These are phyloP conservation scores for Bilobella aurantiaca DNA, from an alignment of 1,140 invertebrate species.

Conservation along the genomic window DNA sequence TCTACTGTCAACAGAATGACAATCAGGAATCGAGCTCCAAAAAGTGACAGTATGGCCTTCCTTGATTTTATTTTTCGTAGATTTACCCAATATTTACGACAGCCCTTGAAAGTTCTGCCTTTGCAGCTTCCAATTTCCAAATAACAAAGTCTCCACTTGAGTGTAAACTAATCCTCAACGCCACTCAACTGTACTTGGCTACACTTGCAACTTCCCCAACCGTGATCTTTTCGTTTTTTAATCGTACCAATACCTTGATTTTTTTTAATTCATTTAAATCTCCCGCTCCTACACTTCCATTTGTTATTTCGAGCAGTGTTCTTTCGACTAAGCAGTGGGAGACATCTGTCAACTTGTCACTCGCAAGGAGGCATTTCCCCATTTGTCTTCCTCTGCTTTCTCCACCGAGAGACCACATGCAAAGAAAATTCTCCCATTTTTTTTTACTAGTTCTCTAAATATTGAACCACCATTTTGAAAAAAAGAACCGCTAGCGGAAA, in stretches of 20 bases:
- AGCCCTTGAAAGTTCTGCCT: neutral
- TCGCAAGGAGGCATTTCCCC: neutral
- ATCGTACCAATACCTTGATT: neutral
- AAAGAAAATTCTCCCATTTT: neutral
- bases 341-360: constrained; percentile 4
- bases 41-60: neutral
- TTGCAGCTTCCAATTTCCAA: neutral
- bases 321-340: neutral
- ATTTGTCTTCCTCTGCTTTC: too few relatives aligned
- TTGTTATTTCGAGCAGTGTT: neutral
- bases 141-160: constrained; percentile 4
- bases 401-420: neutral
- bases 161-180: neutral
- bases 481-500: neutral
- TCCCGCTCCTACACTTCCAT: neutral
- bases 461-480: neutral
- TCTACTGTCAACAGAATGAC: constrained; percentile 8
- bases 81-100: neutral
- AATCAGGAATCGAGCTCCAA: neutral
- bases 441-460: neutral
- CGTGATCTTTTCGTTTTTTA: neutral
- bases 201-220: neutral
- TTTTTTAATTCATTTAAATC: constrained; percentile 5
- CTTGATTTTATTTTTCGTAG: neutral
- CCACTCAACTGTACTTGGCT: neutral